A percentile compares a stretch with the other conserved stretches of the same genome.
Evolutionary conservation across 2,888 invertebrate species (phyloP).

Genomic region (Himalopsyche anomala): DNA sequence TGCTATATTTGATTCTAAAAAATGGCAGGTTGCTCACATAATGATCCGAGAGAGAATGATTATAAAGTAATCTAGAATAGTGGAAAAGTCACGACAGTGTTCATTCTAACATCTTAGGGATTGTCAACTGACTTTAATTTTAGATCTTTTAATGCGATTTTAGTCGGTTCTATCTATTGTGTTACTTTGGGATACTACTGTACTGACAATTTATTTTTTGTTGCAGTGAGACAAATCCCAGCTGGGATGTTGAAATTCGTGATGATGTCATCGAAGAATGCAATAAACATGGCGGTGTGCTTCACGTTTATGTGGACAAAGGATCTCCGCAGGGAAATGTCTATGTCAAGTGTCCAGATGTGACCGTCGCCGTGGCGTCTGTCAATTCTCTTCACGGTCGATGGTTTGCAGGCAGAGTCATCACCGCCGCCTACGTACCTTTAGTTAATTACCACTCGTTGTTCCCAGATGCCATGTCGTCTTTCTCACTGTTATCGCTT

Average conservation of each 20-base stretch:
- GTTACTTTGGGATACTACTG: too few relatives aligned
- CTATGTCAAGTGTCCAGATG: slow-evolving; percentile 98
- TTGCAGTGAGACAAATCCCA: slow-evolving; percentile 84
- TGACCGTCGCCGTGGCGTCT: slow-evolving; percentile 96
- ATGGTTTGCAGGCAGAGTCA: slow-evolving; percentile 98
- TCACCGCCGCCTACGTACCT: slow-evolving; percentile 99
- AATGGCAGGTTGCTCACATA: too few relatives aligned
- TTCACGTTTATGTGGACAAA: slow-evolving; percentile 96
- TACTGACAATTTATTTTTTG: slow-evolving; percentile 60
- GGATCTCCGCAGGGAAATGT: slow-evolving; percentile 97
- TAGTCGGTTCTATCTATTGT: too few relatives aligned
- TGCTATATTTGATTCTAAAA: too few relatives aligned
- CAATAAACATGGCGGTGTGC: slow-evolving; percentile 96
- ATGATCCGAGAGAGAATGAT: too few relatives aligned
- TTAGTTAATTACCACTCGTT: slow-evolving; percentile 97
- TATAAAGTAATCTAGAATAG: too few relatives aligned
- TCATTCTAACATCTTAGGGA: too few relatives aligned
- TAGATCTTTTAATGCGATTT: too few relatives aligned
- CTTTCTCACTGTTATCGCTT: slow-evolving; percentile 82
- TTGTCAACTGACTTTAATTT: too few relatives aligned
- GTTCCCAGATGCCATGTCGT: slow-evolving; percentile 95
- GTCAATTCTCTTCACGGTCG: slow-evolving; percentile 98
- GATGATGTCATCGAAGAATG: slow-evolving; percentile 99
- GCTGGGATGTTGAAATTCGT: slow-evolving; percentile 94
- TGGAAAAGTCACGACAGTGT: too few relatives aligned